Evolutionary conservation across 2,797 vertebrate species (phyloP).

Genomic region (Decapterus maruadsi): DNA sequence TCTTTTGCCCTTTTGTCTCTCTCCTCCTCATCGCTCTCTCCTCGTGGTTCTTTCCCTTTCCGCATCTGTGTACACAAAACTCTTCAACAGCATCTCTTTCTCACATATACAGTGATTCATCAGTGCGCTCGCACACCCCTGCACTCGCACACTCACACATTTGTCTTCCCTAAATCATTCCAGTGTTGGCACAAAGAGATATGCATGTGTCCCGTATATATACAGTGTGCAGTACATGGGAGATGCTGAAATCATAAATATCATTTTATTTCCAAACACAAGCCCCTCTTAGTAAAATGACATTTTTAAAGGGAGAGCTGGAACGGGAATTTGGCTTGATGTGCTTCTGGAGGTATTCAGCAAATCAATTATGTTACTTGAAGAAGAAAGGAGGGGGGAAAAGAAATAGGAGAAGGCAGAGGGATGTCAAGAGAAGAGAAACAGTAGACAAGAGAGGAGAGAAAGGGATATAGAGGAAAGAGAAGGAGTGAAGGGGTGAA

Average conservation of each 20-base stretch:
- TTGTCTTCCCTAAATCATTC: constrained; percentile 88
- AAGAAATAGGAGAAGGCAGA: not conserved
- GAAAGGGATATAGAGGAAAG: constrained; percentile 6
- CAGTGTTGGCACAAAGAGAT: constrained; percentile 87
- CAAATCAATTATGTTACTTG: constrained; percentile 46
- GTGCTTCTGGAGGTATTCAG: constrained; percentile 41
- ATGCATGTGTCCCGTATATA: not conserved
- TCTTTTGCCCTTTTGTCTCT: constrained; percentile 41
- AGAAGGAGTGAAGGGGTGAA: constrained; percentile 36
- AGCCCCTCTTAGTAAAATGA: constrained; percentile 22
- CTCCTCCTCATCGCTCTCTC: constrained; percentile 64
- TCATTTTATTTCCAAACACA: constrained; percentile 22
- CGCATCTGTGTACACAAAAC: constrained; percentile 92
- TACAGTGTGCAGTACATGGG: constrained; percentile 3
- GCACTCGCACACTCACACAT: constrained; percentile 20
- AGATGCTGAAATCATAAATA: constrained; percentile 36
- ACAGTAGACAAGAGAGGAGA: not conserved
- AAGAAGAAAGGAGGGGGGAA: not conserved
- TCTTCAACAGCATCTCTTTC: constrained; percentile 87
- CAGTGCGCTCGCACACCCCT: constrained; percentile 60
- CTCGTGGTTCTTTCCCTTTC: constrained; percentile 36
- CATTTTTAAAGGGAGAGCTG: constrained; percentile 30
- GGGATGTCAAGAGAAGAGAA: constrained; percentile 8
- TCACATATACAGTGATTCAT: constrained; percentile 83
- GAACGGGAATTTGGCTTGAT: constrained; percentile 39